Evolutionary conservation across 2,113 vertebrate genomes (phyloP).

Genomic region (Jacana jacana): DNA sequence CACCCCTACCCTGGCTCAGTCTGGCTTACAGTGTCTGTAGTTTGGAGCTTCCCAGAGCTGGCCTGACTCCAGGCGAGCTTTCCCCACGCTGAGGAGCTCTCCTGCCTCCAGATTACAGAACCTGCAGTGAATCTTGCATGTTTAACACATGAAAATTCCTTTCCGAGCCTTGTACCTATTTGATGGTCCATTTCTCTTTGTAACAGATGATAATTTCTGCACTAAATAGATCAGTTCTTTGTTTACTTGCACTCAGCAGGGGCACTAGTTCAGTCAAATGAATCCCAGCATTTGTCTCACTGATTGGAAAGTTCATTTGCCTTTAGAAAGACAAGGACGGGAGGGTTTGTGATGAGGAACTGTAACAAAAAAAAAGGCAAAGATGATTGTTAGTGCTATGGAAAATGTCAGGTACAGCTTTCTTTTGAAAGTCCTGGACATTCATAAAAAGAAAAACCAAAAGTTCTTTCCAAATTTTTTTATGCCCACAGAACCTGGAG

Average conservation of each 20-base stretch:
- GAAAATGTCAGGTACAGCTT: not conserved
- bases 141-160: not conserved
- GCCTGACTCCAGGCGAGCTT: not conserved
- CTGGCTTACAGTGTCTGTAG: not conserved
- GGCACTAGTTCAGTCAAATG: not conserved
- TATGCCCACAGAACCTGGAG: not conserved
- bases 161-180: not conserved
- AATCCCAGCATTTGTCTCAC: not conserved
- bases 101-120: not conserved
- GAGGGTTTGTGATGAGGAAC: not conserved
- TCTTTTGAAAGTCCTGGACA: not conserved
- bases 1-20: accelerated
- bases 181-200: not conserved
- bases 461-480: not conserved
- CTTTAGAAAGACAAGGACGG: not conserved
- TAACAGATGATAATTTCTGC: not conserved
- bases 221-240: not conserved
- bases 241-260: not conserved
- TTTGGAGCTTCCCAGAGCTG: not conserved
- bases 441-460: not conserved
- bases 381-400: not conserved
- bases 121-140: not conserved
- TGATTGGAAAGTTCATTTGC: not conserved
- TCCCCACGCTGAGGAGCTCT: not conserved
- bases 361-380: not conserved